These are phyloP conservation scores for Genyomyrus donnyi DNA, from an alignment of 2,113 vertebrate genomes.

Conservation along the genomic window DNA sequence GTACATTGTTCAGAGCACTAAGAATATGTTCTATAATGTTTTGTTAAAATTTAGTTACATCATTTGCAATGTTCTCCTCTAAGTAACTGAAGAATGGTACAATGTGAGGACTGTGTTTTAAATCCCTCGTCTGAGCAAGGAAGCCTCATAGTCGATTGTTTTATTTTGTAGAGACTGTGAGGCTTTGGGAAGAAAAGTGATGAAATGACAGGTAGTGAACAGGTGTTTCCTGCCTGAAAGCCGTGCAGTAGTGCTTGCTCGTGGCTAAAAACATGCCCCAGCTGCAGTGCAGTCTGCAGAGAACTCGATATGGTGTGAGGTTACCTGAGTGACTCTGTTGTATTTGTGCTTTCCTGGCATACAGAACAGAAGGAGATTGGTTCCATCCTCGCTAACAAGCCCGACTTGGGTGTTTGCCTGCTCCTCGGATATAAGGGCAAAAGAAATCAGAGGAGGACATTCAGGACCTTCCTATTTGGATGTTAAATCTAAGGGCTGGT, in stretches of 20 bases:
- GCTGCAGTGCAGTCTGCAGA: neutral
- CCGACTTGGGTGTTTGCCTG: neutral
- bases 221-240: neutral
- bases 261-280: neutral
- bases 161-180: neutral
- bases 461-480: neutral
- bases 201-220: neutral
- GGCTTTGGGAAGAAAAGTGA: neutral
- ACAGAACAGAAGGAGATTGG: neutral
- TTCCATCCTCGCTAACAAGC: neutral
- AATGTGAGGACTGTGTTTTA: neutral
- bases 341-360: neutral
- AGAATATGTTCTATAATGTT: neutral
- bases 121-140: neutral
- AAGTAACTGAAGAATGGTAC: neutral
- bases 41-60: neutral
- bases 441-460: neutral
- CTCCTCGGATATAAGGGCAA: neutral
- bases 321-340: neutral
- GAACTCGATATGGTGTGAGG: neutral
- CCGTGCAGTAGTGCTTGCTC: neutral
- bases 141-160: neutral
- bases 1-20: neutral
- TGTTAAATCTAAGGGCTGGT: neutral
- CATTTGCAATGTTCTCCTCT: neutral